Evolutionary conservation across 2,113 vertebrate species (phyloP).

Genomic region (Nycticryphes semicollaris): DNA sequence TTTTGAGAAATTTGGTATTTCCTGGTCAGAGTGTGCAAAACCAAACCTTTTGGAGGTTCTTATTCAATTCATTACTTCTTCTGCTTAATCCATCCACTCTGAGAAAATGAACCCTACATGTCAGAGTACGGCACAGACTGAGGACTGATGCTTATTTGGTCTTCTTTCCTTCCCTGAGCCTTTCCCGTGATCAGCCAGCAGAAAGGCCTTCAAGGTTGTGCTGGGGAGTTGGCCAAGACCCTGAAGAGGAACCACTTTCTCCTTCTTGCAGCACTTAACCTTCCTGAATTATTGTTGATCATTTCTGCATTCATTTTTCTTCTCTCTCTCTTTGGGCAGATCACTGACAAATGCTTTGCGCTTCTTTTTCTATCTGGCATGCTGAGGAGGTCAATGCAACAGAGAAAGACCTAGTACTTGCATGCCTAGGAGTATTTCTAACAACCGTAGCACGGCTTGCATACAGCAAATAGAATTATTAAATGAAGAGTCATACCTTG

Average conservation of each 20-base stretch:
- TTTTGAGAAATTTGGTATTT: constrained; percentile 1
- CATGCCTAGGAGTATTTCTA: neutral
- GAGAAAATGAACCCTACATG: neutral
- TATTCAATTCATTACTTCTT: neutral
- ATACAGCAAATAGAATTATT: neutral
- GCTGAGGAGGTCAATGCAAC: neutral
- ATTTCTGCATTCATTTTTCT: neutral
- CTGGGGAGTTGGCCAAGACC: neutral
- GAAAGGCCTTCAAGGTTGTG: neutral
- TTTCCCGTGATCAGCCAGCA: neutral
- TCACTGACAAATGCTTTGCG: neutral
- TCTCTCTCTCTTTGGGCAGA: neutral
- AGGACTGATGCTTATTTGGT: neutral
- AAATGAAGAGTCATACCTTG: neutral
- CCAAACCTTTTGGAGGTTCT: neutral
- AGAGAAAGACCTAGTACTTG: neutral
- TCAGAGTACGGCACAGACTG: neutral
- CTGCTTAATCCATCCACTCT: neutral
- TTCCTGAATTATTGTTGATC: neutral
- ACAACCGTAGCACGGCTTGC: neutral
- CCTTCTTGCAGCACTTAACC: neutral
- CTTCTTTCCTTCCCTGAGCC: neutral
- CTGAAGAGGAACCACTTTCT: neutral
- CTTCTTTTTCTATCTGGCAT: neutral
- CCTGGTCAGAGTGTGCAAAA: neutral